Conservation (phyloP, 2,888 invertebrate genomes). For the Drosophila rubida region DNA sequence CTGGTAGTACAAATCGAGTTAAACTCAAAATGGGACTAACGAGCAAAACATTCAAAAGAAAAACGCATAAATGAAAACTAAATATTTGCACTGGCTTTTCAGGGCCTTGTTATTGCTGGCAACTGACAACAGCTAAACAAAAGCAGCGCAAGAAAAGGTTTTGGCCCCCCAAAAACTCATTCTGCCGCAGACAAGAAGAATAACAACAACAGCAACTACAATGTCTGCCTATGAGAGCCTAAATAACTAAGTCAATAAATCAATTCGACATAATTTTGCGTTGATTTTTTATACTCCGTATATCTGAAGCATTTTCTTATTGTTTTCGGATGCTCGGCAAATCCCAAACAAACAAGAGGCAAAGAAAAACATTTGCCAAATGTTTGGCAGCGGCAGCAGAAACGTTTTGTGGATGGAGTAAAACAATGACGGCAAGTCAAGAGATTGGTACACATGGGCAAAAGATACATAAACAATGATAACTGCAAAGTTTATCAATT, state of each 20-base stretch:
- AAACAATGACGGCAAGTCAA: constrained; percentile 53
- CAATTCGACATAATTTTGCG: constrained; percentile 77
- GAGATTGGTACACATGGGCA: constrained; percentile 48
- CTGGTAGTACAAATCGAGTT: constrained; percentile 57
- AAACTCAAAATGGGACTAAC: constrained; percentile 52
- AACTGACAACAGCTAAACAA: constrained; percentile 51
- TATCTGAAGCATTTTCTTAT: constrained; percentile 43
- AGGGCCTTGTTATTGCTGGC: constrained; percentile 58
- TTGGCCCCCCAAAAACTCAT: constrained; percentile 3
- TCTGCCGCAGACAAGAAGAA: constrained; percentile 6
- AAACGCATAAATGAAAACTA: constrained; percentile 78
- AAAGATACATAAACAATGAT: constrained; percentile 76
- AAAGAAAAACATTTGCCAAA: constrained; percentile 45
- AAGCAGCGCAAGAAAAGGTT: constrained; percentile 43
- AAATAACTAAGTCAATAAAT: constrained; percentile 80
- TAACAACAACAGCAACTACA: constrained; percentile 29
- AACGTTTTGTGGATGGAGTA: neutral
- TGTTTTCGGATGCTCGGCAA: constrained; percentile 41
- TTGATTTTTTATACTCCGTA: constrained; percentile 54
- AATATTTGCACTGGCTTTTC: constrained; percentile 68
- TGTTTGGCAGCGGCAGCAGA: constrained; percentile 39
- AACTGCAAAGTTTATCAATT: constrained; percentile 78
- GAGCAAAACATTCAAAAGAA: constrained; percentile 39
- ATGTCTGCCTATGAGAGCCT: constrained; percentile 67
- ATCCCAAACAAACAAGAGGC: constrained; percentile 74